Evolutionary conservation across 1,140 invertebrate species (phyloP).

Genomic region (Holotrichia oblita): DNA sequence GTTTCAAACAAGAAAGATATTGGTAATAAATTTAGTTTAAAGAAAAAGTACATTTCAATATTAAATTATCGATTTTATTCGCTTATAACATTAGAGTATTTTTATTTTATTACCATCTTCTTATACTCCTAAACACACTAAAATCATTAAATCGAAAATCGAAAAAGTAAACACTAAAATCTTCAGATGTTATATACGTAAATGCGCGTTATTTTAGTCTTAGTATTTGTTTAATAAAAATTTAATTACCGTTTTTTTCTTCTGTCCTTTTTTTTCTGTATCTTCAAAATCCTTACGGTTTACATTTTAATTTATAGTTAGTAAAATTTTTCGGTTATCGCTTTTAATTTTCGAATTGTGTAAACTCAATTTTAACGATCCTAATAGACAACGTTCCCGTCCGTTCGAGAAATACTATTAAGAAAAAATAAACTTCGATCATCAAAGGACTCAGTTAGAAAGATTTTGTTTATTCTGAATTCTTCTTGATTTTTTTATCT

Average conservation of each 20-base stretch:
- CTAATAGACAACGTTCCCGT: neutral
- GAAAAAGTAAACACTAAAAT: neutral
- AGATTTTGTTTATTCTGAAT: neutral
- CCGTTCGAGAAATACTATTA: neutral
- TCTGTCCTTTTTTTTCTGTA: neutral
- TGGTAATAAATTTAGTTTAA: neutral
- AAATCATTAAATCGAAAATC: slow-evolving; percentile 30
- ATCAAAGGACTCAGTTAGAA: neutral
- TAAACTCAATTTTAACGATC: slow-evolving; percentile 34
- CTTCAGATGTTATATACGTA: neutral
- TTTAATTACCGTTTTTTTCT: slow-evolving; percentile 31
- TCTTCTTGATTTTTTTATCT: slow-evolving; percentile 3
- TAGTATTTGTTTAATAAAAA: slow-evolving; percentile 31
- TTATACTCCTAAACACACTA: slow-evolving; percentile 19
- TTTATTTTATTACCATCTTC: neutral
- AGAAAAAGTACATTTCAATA: neutral
- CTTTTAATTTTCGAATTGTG: neutral
- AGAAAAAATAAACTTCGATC: slow-evolving; percentile 30
- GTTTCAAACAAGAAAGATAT: neutral
- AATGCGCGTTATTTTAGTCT: neutral
- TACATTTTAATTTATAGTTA: slow-evolving; percentile 33
- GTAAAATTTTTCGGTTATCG: slow-evolving; percentile 28
- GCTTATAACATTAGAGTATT: neutral
- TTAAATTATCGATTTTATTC: neutral
- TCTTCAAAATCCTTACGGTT: neutral